Conservation (phyloP, 2,888 invertebrate genomes). For the Isotomurus palustris region DNA sequence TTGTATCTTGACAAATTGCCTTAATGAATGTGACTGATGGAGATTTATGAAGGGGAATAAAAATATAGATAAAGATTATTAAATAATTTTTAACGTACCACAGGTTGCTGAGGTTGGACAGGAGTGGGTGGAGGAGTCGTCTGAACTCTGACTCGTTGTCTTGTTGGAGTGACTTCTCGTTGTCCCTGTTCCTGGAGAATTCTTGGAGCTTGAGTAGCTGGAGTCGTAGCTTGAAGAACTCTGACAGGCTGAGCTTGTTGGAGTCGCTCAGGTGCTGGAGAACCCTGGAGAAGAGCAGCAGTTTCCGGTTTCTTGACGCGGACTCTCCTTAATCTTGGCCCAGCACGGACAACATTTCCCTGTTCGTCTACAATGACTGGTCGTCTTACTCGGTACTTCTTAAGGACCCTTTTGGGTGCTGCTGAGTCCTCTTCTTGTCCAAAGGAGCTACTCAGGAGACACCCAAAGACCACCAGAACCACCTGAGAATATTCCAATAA, state of each 20-base stretch:
- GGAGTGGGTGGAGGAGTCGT: too few relatives aligned
- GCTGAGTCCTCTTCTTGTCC: slow-evolving; percentile 43
- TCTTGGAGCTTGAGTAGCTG: neutral
- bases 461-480: too few relatives aligned
- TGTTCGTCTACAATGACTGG: slow-evolving; percentile 39
- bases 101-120: neutral
- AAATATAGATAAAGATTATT: too few relatives aligned
- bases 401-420: slow-evolving; percentile 41
- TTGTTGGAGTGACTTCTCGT: too few relatives aligned
- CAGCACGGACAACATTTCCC: slow-evolving; percentile 34
- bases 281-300: slow-evolving; percentile 21
- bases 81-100: too few relatives aligned
- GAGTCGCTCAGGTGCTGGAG: neutral
- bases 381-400: slow-evolving; percentile 43
- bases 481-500: slow-evolving; percentile 35
- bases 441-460: slow-evolving; percentile 31
- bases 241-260: slow-evolving; percentile 8
- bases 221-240: neutral
- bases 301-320: slow-evolving; percentile 35
- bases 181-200: neutral
- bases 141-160: too few relatives aligned
- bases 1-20: too few relatives aligned
- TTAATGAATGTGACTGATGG: too few relatives aligned
- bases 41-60: too few relatives aligned
- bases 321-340: slow-evolving; percentile 29